Percentiles rank a stretch among this genome's conserved stretches.
phyloP scores from a whole-genome alignment of 2,797 vertebrate species.

The Halcyon chelicuti region DNA sequence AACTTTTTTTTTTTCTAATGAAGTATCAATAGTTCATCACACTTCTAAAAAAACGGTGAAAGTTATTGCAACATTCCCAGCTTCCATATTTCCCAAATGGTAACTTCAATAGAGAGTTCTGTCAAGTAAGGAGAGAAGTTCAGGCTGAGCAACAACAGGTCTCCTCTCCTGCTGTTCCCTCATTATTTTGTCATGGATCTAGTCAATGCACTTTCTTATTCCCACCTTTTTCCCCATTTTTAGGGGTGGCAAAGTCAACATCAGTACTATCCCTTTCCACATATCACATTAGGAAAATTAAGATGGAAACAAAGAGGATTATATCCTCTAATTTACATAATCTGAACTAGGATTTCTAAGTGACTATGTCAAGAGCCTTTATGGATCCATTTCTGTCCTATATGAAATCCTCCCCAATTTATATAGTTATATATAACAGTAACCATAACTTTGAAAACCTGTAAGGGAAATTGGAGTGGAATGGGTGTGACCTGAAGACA shows the following conservation, averaged over 20 bases:
- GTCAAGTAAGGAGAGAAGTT: not conserved
- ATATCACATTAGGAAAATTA: not conserved
- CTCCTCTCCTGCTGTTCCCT: not conserved
- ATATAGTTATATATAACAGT: not conserved
- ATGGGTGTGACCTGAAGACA: not conserved
- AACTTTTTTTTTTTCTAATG: fast-evolving
- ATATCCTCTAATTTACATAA: not conserved
- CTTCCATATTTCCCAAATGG: not conserved
- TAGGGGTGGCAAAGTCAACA: not conserved
- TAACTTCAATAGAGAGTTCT: not conserved
- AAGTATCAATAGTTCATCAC: not conserved
- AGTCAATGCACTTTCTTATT: not conserved
- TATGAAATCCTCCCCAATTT: fast-evolving
- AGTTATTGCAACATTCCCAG: not conserved
- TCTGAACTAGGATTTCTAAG: not conserved
- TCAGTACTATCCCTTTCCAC: not conserved
- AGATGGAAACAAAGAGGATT: not conserved
- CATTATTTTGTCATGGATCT: not conserved
- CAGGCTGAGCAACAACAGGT: fast-evolving
- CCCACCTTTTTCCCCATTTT: not conserved
- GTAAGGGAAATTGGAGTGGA: not conserved
- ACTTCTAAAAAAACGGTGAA: not conserved
- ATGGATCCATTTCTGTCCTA: not conserved
- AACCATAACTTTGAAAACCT: not conserved
- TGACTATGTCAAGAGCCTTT: not conserved